Evolutionary conservation across 1,140 invertebrate species (phyloP).

Genomic region (Oryzaephilus surinamensis): DNA sequence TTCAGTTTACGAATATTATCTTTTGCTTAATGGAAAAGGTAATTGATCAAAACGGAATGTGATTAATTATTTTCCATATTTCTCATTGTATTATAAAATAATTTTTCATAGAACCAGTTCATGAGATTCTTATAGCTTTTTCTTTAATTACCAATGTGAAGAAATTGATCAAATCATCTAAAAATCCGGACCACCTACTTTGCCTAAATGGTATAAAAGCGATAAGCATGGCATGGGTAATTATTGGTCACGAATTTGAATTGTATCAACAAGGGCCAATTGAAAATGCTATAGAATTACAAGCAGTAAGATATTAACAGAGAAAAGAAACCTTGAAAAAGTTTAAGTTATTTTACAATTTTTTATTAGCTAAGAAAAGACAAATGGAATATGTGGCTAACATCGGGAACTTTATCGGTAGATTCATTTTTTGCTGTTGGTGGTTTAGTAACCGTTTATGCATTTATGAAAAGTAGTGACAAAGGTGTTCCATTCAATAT

Average conservation of each 20-base stretch:
- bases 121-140: constrained; percentile 27
- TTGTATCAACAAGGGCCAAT: not conserved
- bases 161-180: constrained; percentile 26
- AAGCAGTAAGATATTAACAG: not conserved
- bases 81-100: not conserved
- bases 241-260: constrained; percentile 44
- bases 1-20: constrained; percentile 4
- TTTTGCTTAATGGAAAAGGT: constrained; percentile 1
- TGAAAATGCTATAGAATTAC: not conserved
- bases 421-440: constrained; percentile 49
- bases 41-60: too few species aligned
- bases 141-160: constrained; percentile 34
- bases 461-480: constrained; percentile 39
- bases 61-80: not conserved
- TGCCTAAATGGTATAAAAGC: constrained; percentile 46
- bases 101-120: constrained; percentile 18
- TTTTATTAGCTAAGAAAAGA: not conserved
- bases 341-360: not conserved
- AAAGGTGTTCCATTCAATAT: constrained; percentile 31
- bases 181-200: constrained; percentile 28
- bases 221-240: constrained; percentile 53
- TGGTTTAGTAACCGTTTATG: constrained; percentile 48
- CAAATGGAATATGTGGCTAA: not conserved
- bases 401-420: constrained; percentile 35
- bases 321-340: not conserved